Conservation (phyloP, 2,888 invertebrate genomes). For the Malthinus seriepunctatus region DNA sequence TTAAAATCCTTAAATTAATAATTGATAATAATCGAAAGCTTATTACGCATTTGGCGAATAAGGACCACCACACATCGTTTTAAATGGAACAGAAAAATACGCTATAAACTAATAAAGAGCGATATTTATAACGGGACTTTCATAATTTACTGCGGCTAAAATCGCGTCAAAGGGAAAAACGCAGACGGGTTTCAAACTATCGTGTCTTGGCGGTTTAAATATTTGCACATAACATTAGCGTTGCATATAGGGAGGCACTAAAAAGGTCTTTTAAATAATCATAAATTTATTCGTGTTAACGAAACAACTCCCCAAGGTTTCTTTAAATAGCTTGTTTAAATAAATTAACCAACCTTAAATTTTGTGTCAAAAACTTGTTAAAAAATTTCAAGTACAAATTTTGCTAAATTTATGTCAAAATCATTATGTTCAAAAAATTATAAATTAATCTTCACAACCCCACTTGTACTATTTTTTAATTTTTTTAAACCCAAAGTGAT, state of each 20-base stretch:
- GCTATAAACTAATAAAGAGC: constrained; percentile 1
- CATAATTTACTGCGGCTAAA: constrained; percentile 19
- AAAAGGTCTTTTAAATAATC: neutral
- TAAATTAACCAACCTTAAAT: too few species aligned
- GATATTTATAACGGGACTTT: constrained; percentile 26
- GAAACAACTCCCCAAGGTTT: constrained; percentile 2
- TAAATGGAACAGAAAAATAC: constrained; percentile 1
- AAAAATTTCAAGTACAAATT: too few species aligned
- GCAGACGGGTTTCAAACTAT: constrained; percentile 47
- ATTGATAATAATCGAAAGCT: too few species aligned
- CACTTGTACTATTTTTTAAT: too few species aligned
- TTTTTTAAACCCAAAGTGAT: too few species aligned
- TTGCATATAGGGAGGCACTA: neutral
- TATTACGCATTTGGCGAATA: neutral
- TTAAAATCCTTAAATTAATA: too few species aligned
- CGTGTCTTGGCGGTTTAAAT: constrained; percentile 48
- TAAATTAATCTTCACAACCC: too few species aligned
- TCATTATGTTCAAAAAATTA: too few species aligned
- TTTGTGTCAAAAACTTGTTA: too few species aligned
- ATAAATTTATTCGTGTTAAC: constrained; percentile 3
- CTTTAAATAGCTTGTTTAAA: neutral
- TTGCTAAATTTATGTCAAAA: too few species aligned
- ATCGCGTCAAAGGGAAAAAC: constrained; percentile 20
- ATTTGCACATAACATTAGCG: constrained; percentile 30
- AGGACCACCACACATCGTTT: neutral